Evolutionary conservation across 2,888 invertebrate genomes (phyloP).

Genomic region (Colletes collaris): DNA sequence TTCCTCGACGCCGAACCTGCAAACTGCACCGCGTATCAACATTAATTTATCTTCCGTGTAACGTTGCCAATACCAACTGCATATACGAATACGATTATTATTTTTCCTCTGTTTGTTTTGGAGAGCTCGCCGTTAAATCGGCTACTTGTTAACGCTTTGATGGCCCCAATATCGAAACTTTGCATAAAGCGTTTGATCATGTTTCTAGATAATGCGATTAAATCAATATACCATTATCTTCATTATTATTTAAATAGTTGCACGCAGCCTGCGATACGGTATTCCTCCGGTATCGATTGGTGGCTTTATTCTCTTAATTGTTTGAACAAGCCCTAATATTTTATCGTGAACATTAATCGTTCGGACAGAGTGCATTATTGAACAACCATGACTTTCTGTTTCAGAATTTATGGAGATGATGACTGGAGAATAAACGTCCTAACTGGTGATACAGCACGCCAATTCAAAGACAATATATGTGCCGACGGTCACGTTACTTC

Average conservation of each 20-base stretch:
- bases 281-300: too few species aligned
- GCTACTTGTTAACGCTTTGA: constrained; percentile 26
- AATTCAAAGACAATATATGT: constrained; percentile 62
- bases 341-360: too few species aligned
- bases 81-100: constrained; percentile 3
- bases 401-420: constrained; percentile 98
- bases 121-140: not conserved
- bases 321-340: too few species aligned
- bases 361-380: not conserved
- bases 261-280: too few species aligned
- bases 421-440: constrained; percentile 91
- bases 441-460: constrained; percentile 33
- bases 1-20: constrained; percentile 7
- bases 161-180: too few species aligned
- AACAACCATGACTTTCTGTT: constrained; percentile 81
- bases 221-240: too few species aligned
- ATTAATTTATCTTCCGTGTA: constrained; percentile 27
- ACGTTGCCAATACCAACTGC: constrained; percentile 31
- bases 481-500: constrained; percentile 58
- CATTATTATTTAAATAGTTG: too few species aligned
- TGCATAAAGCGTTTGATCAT: too few species aligned
- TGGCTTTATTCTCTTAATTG: too few species aligned
- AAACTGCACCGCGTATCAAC: constrained; percentile 20
- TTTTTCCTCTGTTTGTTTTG: constrained; percentile 34
- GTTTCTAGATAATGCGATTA: too few species aligned